Evolutionary conservation across 2,797 vertebrate species (phyloP).

Genomic region (Yasuhikotakia modesta): DNA sequence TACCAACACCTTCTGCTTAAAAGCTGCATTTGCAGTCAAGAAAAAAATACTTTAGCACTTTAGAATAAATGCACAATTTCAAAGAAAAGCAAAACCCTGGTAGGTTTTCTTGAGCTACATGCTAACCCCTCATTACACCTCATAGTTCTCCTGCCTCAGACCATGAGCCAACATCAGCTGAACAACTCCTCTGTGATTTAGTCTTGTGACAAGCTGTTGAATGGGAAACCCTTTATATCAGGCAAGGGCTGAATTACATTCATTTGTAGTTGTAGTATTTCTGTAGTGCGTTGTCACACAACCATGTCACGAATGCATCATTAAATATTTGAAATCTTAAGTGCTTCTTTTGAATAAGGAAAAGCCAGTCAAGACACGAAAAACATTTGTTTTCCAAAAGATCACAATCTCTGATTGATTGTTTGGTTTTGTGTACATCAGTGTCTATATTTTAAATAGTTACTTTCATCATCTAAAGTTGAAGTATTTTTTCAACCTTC

Average conservation of each 20-base stretch:
- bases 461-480: neutral
- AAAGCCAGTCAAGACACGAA: neutral
- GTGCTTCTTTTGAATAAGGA: neutral
- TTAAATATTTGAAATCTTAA: neutral
- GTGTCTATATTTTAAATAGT: neutral
- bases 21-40: neutral
- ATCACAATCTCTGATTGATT: neutral
- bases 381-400: neutral
- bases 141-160: slow-evolving; percentile 15
- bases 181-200: slow-evolving; percentile 25
- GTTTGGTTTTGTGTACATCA: neutral
- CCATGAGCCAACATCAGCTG: slow-evolving; percentile 44
- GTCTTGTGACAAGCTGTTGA: slow-evolving; percentile 17
- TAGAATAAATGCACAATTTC: neutral
- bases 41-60: neutral
- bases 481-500: slow-evolving; percentile 41
- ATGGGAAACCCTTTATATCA: slow-evolving; percentile 8
- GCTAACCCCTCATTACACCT: slow-evolving; percentile 22
- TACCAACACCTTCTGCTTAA: neutral
- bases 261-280: neutral
- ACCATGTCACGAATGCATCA: neutral
- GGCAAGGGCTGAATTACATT: slow-evolving; percentile 23
- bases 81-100: neutral
- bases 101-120: slow-evolving; percentile 1
- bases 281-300: neutral